Conservation (phyloP, 92 coral and sea anemone species). For the Actinernus sp. region DNA sequence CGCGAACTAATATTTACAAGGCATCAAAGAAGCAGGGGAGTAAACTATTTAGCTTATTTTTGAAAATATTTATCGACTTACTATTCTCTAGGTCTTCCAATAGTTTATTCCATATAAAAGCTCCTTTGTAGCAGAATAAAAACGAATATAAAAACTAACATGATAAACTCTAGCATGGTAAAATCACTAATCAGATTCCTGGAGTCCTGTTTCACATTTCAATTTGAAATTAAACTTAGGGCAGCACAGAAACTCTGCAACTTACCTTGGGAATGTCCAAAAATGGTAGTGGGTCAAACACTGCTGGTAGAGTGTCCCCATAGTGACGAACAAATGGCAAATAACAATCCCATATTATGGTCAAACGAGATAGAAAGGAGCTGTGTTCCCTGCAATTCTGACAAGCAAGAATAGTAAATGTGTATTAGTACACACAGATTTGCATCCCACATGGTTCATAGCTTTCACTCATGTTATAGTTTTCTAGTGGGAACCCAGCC, state of each 20-base stretch:
- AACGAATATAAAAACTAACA: not conserved
- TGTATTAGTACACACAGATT: no score
- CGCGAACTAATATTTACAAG: no score
- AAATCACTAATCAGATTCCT: not conserved
- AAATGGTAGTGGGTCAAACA: conserved; percentile 92
- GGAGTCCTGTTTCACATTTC: not conserved
- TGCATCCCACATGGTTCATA: no score
- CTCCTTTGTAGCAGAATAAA: no score
- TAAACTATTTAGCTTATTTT: no score
- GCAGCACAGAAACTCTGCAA: not conserved
- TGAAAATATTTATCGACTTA: no score
- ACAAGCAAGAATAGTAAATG: no score
- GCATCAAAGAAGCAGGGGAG: no score
- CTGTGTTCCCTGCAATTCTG: conserved; percentile 70
- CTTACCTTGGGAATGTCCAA: conserved; percentile 85
- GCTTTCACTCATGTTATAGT: no score
- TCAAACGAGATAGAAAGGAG: conserved; percentile 69
- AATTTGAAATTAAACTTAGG: not conserved
- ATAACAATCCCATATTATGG: conserved; percentile 92
- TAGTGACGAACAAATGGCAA: conserved; percentile 95
- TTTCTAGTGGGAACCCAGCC: no score
- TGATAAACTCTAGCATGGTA: not conserved
- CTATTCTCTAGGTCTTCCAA: no score
- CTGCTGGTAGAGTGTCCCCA: conserved; percentile 96
- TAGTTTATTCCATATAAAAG: no score